Evolutionary conservation across 2,113 vertebrate species (phyloP).

Genomic region (Typhlomys cinereus): DNA sequence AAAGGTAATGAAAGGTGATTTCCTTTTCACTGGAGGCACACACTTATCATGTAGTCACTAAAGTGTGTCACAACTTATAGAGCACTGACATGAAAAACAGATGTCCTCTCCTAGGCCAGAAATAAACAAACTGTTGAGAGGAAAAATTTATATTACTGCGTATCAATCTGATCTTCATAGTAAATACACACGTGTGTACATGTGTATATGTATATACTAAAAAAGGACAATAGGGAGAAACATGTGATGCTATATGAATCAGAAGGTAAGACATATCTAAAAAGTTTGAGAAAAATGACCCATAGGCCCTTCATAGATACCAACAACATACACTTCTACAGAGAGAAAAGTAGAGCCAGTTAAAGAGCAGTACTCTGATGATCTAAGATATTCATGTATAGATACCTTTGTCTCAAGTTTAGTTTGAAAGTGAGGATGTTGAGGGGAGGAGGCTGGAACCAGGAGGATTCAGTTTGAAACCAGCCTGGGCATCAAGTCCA

Average conservation of each 20-base stretch:
- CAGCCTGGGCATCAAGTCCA: background rate
- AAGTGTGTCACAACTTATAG: background rate
- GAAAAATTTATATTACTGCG: background rate
- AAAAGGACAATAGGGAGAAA: background rate
- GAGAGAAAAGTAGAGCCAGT: background rate
- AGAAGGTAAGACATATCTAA: background rate
- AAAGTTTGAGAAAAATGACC: conserved; percentile 6
- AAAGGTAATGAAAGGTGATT: no score
- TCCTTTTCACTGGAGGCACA: background rate
- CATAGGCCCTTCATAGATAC: background rate
- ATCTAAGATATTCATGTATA: background rate
- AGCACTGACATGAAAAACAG: background rate
- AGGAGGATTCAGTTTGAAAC: background rate
- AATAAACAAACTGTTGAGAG: background rate
- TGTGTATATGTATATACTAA: no score
- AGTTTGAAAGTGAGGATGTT: background rate
- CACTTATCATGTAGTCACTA: background rate
- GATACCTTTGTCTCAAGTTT: background rate
- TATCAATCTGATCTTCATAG: background rate
- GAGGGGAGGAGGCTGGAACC: background rate
- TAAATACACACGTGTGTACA: background rate
- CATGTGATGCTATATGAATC: background rate
- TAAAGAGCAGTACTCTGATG: background rate
- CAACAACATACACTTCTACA: background rate
- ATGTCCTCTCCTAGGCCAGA: background rate